Base-by-base conservation (phyloP, 2,888 invertebrate species). In the Drosophila kuntzei region DNA sequence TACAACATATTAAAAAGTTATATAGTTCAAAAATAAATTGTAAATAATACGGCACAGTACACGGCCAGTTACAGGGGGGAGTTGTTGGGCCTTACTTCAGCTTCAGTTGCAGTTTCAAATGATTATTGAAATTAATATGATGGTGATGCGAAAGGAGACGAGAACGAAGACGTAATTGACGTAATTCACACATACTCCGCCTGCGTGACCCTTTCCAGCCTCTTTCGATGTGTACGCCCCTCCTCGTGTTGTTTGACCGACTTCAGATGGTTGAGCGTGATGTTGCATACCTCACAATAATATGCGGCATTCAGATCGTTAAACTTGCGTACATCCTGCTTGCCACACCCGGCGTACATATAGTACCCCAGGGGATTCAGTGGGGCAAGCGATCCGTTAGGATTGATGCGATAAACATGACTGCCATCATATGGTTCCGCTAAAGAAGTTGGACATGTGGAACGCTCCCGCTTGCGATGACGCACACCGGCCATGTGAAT, bases 181-280 rank as follows among this genome's bases (percentile, higher is more conserved):
- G 18, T n/a, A n/a, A 27, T 29, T 29, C 34, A 62, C 29, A 66
- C 39, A 47, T 18, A 34, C 36, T 29, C 32, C 27, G 61, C 29
- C 18, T 57, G 51, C 0, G 29, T 25, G 22, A 73, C 14, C 22
- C 37, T 46, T 18, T 64, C 54, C 14, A 83, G 14, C 20, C 55
- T 79, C 57, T 67, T 81, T 2, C 25, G 51, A 51, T 86, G 85
- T 39, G 63, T 53, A n/a, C 81, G 81, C 1, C 85, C 85, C 51
- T 69, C 63, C 68, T 77, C 86, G 16, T 86, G 85, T 29, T 87
- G 83, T 20, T 76, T 76, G 20, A 74, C 83, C 25, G 86, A 86
- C 75, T 86, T 86, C 34, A 77, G 14, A 34, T 86, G 85, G 41
- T 86, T 86, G 16, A 86, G 58, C 29, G 79, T 72, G 7, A 71